These are phyloP conservation scores for Cordilura impudica DNA, from an alignment of 2,888 invertebrate species.

Conservation along the genomic window DNA sequence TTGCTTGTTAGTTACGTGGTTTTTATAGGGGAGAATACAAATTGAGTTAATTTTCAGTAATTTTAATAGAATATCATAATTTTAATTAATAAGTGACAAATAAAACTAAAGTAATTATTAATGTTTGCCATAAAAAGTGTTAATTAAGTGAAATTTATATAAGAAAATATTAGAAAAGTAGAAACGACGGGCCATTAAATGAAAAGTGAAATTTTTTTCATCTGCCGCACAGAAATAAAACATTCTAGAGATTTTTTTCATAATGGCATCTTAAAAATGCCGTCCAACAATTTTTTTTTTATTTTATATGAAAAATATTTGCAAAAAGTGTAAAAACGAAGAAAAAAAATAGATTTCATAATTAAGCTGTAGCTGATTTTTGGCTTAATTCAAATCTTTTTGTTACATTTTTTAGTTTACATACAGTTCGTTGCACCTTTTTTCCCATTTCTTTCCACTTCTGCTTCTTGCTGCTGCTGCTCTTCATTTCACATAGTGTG, in stretches of 20 bases:
- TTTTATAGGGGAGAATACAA: slow-evolving; percentile 32
- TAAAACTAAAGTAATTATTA: slow-evolving; percentile 2
- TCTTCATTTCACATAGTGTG: slow-evolving; percentile 31
- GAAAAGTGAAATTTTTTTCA: slow-evolving; percentile 57
- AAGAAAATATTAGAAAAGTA: neutral
- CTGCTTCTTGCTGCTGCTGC: slow-evolving; percentile 16
- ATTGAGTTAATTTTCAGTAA: slow-evolving; percentile 35
- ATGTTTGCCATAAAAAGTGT: neutral
- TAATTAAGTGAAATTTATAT: neutral
- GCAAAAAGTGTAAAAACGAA: neutral
- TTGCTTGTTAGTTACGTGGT: slow-evolving; percentile 41
- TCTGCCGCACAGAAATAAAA: slow-evolving; percentile 44
- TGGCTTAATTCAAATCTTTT: slow-evolving; percentile 17
- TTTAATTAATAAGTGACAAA: slow-evolving; percentile 1
- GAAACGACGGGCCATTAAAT: neutral
- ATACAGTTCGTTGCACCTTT: slow-evolving; percentile 61
- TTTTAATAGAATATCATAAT: slow-evolving; percentile 16
- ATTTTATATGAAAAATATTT: neutral
- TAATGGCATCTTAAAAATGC: slow-evolving; percentile 39
- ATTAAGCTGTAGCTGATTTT: neutral
- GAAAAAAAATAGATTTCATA: neutral
- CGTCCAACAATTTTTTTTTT: slow-evolving; percentile 9
- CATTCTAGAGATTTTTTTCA: slow-evolving; percentile 46
- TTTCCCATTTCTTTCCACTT: slow-evolving; percentile 38
- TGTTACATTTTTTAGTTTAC: slow-evolving; percentile 47